A percentile compares a stretch with the other conserved stretches of the same genome.
Conservation (phyloP, 2,888 invertebrate genomes). For the Toxonevra muliebris region DNA sequence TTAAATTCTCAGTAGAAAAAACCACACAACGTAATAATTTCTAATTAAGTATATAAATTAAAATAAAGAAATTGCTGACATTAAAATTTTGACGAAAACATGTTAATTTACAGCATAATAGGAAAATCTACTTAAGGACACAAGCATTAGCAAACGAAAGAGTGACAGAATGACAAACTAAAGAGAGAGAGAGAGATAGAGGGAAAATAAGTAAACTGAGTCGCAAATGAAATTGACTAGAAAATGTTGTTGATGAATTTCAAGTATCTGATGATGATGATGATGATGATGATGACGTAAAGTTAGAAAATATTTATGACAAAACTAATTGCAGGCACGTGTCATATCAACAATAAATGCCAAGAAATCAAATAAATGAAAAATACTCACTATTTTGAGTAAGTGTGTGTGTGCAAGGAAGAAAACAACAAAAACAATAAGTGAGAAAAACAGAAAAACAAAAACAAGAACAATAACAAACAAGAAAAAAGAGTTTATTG, state of each 20-base stretch:
- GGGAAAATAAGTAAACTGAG: too few relatives aligned
- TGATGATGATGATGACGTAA: constrained; percentile 8
- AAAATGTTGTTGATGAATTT: background rate
- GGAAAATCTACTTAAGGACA: too few relatives aligned
- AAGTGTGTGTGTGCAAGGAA: background rate
- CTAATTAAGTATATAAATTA: too few relatives aligned
- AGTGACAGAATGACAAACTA: too few relatives aligned
- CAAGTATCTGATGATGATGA: constrained; percentile 15
- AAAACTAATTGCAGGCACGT: constrained; percentile 61
- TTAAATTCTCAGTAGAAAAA: too few relatives aligned
- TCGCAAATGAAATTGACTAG: background rate
- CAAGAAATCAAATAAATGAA: constrained; percentile 26
- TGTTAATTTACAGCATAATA: too few relatives aligned
- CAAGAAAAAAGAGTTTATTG: background rate
- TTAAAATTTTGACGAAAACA: too few relatives aligned
- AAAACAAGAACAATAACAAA: constrained; percentile 1
- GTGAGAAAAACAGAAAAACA: background rate
- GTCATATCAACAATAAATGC: constrained; percentile 53
- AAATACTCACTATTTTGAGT: too few relatives aligned
- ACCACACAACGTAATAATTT: too few relatives aligned
- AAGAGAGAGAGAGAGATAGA: too few relatives aligned
- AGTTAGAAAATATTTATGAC: constrained; percentile 44
- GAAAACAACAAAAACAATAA: constrained; percentile 9
- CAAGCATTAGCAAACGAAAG: too few relatives aligned
- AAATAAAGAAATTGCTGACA: too few relatives aligned